phyloP scores from a whole-genome alignment of 2,113 vertebrate genomes.

The Gorilla gorilla region DNA sequence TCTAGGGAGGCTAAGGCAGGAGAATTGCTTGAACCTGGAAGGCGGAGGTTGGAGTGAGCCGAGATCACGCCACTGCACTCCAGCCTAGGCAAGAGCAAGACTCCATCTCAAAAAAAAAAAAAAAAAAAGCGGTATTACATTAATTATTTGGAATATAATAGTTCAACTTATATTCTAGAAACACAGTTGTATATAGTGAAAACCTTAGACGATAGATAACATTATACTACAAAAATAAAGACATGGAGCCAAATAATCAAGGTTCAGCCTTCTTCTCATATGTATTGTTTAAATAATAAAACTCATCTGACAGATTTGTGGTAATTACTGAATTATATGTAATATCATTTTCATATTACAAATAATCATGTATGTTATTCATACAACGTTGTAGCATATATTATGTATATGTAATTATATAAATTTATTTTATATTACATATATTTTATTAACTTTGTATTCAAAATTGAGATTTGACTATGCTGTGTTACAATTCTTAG shows the following conservation, averaged over 20 bases:
- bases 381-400: not conserved
- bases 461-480: not conserved
- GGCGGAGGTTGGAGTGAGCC: too few species aligned
- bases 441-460: not conserved
- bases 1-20: too few species aligned
- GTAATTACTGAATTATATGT: not conserved
- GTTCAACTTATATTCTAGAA: not conserved
- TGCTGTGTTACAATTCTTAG: not conserved
- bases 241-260: not conserved
- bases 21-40: too few species aligned
- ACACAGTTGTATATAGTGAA: not conserved
- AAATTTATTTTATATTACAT: not conserved
- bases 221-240: not conserved
- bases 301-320: not conserved
- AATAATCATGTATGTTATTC: not conserved
- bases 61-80: accelerated
- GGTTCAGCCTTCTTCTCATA: not conserved
- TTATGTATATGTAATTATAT: not conserved
- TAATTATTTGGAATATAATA: not conserved
- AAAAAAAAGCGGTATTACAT: not conserved
- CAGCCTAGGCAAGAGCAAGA: too few species aligned
- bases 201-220: not conserved
- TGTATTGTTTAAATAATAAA: not conserved
- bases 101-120: too few species aligned
- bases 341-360: not conserved